Conservation (phyloP, 2,888 invertebrate genomes). For the Athrips mouffetella region DNA sequence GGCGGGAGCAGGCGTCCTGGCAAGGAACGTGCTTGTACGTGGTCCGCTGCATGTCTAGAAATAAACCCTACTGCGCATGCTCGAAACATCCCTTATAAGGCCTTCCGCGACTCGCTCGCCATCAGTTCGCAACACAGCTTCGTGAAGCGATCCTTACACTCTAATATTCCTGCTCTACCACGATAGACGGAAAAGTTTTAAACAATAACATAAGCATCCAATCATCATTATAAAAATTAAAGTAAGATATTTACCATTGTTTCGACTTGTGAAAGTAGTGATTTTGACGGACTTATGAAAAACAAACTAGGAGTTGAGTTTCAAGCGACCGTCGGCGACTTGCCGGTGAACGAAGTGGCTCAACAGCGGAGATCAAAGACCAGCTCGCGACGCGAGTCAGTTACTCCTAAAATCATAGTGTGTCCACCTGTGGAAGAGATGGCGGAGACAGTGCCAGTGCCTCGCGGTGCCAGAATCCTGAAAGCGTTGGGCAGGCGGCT, state of each 20-base stretch:
- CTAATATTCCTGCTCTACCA: slow-evolving; percentile 28
- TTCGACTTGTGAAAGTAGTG: slow-evolving; percentile 35
- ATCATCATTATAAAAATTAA: slow-evolving; percentile 20
- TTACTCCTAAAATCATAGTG: slow-evolving; percentile 68
- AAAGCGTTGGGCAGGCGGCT: slow-evolving; percentile 82
- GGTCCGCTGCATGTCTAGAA: slow-evolving; percentile 37
- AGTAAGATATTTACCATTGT: slow-evolving; percentile 27
- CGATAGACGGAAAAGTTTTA: slow-evolving; percentile 55
- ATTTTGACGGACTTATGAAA: slow-evolving; percentile 57
- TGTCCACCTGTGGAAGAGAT: slow-evolving; percentile 73
- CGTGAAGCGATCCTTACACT: slow-evolving; percentile 45
- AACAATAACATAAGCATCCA: slow-evolving; percentile 35
- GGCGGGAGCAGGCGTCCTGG: slow-evolving; percentile 5
- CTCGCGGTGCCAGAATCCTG: slow-evolving; percentile 81
- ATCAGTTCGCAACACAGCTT: slow-evolving; percentile 52
- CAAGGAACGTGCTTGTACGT: slow-evolving; percentile 40
- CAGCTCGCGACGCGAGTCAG: slow-evolving; percentile 47
- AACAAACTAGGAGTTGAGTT: slow-evolving; percentile 55
- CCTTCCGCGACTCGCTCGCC: slow-evolving; percentile 31
- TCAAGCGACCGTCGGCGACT: slow-evolving; percentile 48
- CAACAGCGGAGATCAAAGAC: slow-evolving; percentile 43
- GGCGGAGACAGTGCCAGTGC: slow-evolving; percentile 74
- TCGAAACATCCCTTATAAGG: slow-evolving; percentile 49
- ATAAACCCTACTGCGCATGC: slow-evolving; percentile 49
- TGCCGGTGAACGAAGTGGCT: slow-evolving; percentile 47